Conservation (phyloP, 1,140 invertebrate species). For the Achatina immaculata region DNA sequence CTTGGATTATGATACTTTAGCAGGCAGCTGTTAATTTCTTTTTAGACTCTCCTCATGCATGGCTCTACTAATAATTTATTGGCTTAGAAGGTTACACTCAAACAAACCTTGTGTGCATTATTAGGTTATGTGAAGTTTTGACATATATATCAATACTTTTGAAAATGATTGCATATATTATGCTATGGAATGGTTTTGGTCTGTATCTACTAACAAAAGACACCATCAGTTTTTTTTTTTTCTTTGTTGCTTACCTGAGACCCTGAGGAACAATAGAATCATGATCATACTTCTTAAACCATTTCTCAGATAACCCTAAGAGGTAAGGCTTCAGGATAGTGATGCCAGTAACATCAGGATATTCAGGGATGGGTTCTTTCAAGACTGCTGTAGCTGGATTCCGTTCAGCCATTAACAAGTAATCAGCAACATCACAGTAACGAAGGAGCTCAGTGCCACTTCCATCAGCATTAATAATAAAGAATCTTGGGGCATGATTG, state of each 20-base stretch:
- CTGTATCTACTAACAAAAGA: no score
- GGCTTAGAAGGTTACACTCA: no score
- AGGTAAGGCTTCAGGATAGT: constrained; percentile 66
- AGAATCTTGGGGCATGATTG: constrained; percentile 68
- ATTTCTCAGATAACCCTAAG: constrained; percentile 60
- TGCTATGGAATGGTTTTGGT: no score
- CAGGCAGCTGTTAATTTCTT: no score
- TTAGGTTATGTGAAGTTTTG: no score
- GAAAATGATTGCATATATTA: background rate
- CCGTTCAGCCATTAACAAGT: constrained; percentile 59
- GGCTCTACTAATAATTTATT: no score
- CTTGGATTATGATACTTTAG: no score
- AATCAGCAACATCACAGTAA: constrained; percentile 66
- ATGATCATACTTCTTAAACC: constrained; percentile 67
- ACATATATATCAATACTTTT: no score
- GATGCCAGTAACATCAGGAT: constrained; percentile 65
- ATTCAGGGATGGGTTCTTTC: constrained; percentile 66
- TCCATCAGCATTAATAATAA: constrained; percentile 67
- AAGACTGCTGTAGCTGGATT: constrained; percentile 68
- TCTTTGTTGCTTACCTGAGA: constrained; percentile 44
- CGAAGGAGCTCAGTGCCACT: constrained; percentile 69
- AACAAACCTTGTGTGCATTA: no score
- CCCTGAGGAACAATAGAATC: constrained; percentile 68
- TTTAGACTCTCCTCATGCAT: no score
- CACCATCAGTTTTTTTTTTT: no score